Base-by-base conservation (phyloP, 2,113 vertebrate species). In the Sus scrofa region DNA sequence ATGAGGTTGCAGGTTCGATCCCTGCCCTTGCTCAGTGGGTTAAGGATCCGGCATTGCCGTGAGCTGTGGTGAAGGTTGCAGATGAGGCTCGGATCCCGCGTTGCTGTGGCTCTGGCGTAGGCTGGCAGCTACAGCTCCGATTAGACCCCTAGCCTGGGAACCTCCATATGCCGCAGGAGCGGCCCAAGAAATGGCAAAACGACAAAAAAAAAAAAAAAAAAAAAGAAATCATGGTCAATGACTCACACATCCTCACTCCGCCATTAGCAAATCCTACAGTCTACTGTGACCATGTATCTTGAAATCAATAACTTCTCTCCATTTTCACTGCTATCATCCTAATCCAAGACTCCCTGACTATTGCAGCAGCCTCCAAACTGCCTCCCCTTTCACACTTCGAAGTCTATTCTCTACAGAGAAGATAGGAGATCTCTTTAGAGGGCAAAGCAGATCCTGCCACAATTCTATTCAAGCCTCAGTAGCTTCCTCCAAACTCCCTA, bases 221-320 rank as follows among this genome's bases (percentile, higher is more conserved):
- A n/a, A n/a, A n/a, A 77, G 18, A 67, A 75, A 90, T 75, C 34
- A 65, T 24, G 62, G 13, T 10, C 50, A 3, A 78, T 27, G 26
- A 30, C 78, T 84, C 56, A 37, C 24, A 79, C 39, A 65, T 2
- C 34, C 19, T 77, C 18, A 34, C 65, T 18, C 58, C 2, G 1
- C 58, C n/a, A 62, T 22, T 7, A 89, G 39, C 18, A 81, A 92
- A 32, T 85, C 54, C 84, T 86, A 81, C 6, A 84, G 37, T 86
- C 37, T 62, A 60, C 50, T 37, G 19, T 6, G 39, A 85, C 34
- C 37, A 92, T 4, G 16, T 3, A 77, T 44, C n/a, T 56, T 79
- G 27, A 97, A 84, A 79, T 79, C 73, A 37, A 54, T 32, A 34
- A 83, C 63, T 94, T 84, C 84, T 92, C 85, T 71, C 62, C 56